Conservation (phyloP, 2,888 invertebrate species). For the Cephus pygmeus region DNA sequence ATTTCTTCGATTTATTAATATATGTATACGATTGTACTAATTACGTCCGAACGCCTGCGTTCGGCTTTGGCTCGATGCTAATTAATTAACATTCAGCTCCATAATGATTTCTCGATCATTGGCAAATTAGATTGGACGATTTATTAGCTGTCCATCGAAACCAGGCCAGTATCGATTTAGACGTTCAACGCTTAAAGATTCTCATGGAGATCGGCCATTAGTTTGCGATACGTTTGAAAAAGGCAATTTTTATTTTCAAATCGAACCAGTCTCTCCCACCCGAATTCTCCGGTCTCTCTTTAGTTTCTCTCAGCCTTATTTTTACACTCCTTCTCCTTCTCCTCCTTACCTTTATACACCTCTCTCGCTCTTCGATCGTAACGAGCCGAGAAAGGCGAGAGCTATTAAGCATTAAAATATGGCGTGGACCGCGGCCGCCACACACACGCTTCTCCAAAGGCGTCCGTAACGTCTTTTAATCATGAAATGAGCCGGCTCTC, state of each 20-base stretch:
- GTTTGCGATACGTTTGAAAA: not conserved
- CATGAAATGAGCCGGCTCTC: constrained; percentile 61
- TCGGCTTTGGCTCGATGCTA: not conserved
- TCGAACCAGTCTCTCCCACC: not conserved
- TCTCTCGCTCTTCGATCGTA: constrained; percentile 36
- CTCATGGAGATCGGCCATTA: not conserved
- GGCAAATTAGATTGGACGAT: not conserved
- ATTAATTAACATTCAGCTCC: not conserved
- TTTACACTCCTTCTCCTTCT: not conserved
- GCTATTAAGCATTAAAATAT: constrained; percentile 61
- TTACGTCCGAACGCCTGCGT: not conserved
- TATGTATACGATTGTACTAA: not conserved
- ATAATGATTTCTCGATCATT: not conserved
- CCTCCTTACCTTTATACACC: constrained; percentile 19
- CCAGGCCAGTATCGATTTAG: not conserved
- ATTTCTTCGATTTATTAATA: not conserved
- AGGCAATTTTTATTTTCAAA: not conserved
- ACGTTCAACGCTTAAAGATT: not conserved
- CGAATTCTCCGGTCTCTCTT: not conserved
- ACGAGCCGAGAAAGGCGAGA: constrained; percentile 56
- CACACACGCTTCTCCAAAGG: constrained; percentile 56
- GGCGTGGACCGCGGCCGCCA: constrained; percentile 47
- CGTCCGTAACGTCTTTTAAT: constrained; percentile 63
- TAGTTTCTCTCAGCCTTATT: not conserved
- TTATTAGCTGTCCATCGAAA: not conserved